phyloP scores from a whole-genome alignment of 2,888 invertebrate species.

The Opisthograptis luteolata region DNA sequence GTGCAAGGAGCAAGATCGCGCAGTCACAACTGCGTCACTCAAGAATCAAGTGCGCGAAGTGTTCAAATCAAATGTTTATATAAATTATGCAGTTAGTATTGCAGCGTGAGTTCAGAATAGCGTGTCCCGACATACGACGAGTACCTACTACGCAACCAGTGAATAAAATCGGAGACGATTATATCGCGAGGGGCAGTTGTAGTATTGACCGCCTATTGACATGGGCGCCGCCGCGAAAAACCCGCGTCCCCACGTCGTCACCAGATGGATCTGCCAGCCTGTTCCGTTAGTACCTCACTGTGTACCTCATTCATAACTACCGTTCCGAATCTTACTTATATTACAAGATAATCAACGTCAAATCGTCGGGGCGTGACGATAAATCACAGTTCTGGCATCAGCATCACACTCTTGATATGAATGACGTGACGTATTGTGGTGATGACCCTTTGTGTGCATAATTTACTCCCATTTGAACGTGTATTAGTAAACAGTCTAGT shows the following conservation, averaged over 20 bases:
- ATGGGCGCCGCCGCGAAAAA: slow-evolving; percentile 81
- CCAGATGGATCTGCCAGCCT: slow-evolving; percentile 79
- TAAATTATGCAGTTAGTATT: slow-evolving; percentile 65
- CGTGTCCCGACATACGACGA: slow-evolving; percentile 63
- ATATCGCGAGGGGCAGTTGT: slow-evolving; percentile 63
- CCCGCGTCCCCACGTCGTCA: slow-evolving; percentile 78
- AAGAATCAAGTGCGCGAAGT: slow-evolving; percentile 58
- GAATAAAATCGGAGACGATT: slow-evolving; percentile 73
- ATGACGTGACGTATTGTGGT: slow-evolving; percentile 24
- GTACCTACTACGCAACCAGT: slow-evolving; percentile 71
- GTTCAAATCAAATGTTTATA: slow-evolving; percentile 54
- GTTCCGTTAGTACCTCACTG: slow-evolving; percentile 66
- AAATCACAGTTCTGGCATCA: slow-evolving; percentile 26
- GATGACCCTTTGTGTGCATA: slow-evolving; percentile 12
- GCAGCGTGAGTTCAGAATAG: slow-evolving; percentile 67
- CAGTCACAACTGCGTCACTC: slow-evolving; percentile 51
- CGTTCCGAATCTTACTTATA: slow-evolving; percentile 4
- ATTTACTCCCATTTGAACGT: slow-evolving; percentile 11
- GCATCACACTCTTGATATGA: slow-evolving; percentile 23
- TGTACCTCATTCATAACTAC: slow-evolving; percentile 19
- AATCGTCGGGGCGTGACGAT: slow-evolving; percentile 21
- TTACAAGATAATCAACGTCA: slow-evolving; percentile 36
- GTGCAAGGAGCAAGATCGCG: slow-evolving; percentile 39
- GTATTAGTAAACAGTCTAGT: slow-evolving; percentile 2
- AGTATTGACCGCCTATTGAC: slow-evolving; percentile 67